phyloP scores from a whole-genome alignment of 1,140 invertebrate species.

The Euborellia annulipes region DNA sequence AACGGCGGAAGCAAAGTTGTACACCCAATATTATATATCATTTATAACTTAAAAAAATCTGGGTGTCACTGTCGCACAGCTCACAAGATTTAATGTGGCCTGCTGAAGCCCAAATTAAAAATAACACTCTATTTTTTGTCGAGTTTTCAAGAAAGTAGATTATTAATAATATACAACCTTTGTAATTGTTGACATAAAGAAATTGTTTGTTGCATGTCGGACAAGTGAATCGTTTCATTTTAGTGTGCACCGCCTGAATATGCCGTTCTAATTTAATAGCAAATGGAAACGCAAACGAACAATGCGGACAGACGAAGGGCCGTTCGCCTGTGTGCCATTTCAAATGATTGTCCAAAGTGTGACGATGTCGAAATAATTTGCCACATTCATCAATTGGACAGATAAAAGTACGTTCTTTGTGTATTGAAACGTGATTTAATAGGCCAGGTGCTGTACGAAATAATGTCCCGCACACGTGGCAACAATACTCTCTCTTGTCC shows the following conservation, averaged over 20 bases:
- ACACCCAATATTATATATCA: too few species aligned
- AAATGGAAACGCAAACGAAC: background rate
- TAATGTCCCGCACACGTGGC: conserved; percentile 9
- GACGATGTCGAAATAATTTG: conserved; percentile 27
- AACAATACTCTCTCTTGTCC: conserved; percentile 7
- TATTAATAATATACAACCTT: conserved; percentile 6
- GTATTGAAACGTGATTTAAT: conserved; percentile 5
- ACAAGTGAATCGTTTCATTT: conserved; percentile 5
- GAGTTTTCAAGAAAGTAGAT: too few species aligned
- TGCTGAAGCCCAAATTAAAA: too few species aligned
- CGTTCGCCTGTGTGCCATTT: conserved; percentile 22
- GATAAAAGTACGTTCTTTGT: conserved; percentile 10
- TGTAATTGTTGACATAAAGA: conserved; percentile 22
- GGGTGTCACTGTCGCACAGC: too few species aligned
- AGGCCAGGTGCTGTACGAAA: conserved; percentile 8
- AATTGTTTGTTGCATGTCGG: conserved; percentile 27
- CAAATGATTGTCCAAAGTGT: conserved; percentile 29
- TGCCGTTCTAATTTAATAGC: conserved; percentile 8
- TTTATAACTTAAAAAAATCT: too few species aligned
- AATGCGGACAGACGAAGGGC: conserved; percentile 2
- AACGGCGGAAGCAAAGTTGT: too few species aligned
- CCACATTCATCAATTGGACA: conserved; percentile 23
- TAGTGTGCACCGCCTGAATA: background rate
- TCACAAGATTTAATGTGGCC: too few species aligned
- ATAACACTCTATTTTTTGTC: too few species aligned